These are phyloP conservation scores for Heliconius erato DNA, from an alignment of 2,888 invertebrate species.

Conservation along the genomic window DNA sequence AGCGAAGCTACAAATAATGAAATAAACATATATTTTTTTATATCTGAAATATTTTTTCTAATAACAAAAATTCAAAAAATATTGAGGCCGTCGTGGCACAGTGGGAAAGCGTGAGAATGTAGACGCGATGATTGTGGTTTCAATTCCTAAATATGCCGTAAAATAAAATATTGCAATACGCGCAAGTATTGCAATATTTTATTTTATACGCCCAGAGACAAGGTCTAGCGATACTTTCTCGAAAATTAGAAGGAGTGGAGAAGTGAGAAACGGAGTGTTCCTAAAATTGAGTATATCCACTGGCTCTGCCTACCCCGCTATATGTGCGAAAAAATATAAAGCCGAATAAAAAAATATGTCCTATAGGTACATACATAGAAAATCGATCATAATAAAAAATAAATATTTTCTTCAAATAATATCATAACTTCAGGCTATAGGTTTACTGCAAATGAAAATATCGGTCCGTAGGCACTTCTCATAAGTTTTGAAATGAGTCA, in stretches of 20 bases:
- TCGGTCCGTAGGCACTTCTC: conserved; percentile 28
- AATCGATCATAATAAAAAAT: background rate
- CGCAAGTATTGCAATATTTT: background rate
- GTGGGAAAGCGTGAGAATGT: no score
- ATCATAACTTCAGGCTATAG: conserved; percentile 36
- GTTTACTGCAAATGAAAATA: conserved; percentile 43
- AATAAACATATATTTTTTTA: no score
- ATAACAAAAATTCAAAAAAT: no score
- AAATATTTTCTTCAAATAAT: conserved; percentile 31
- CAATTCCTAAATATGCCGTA: no score
- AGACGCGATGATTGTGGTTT: background rate
- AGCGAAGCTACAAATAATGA: no score
- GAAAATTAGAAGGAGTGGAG: background rate
- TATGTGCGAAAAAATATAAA: no score
- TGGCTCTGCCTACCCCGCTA: no score
- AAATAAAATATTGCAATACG: no score
- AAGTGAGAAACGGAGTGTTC: no score
- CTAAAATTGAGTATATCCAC: background rate
- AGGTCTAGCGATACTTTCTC: background rate
- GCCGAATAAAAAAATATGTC: background rate
- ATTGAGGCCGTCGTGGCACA: no score
- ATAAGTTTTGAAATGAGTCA: conserved; percentile 27
- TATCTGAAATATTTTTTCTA: no score
- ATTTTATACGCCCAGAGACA: background rate
- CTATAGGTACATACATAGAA: background rate